Evolutionary conservation across 2,888 invertebrate genomes (phyloP), one percentile per base, ranked within the genome.

Genomic region (Drosophila paramelanica): DNA sequence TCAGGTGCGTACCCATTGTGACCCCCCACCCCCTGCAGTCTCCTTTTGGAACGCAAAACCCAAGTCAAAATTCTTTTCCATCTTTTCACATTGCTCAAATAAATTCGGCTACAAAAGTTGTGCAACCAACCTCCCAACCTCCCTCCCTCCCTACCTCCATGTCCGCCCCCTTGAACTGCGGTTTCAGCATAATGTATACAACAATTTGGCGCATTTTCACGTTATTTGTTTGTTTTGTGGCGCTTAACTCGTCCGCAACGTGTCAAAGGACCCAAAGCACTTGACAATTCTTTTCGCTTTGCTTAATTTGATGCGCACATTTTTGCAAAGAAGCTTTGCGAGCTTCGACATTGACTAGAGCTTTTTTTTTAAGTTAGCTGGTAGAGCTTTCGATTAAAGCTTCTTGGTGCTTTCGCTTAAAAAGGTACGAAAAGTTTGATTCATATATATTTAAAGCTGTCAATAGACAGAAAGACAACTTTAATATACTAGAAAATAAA

Each of bases 191-290:
- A 82, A 88, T 88, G 80, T 72, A 86, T 77, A 81, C 87, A 74
- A 71, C 61, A 79, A 84, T 84, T 89, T 89, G 79, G 79, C 76
- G 88, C 86, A 87, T 88, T 84, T 84, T 84, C 85, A 89, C 83
- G 83, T 87, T 73, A 73, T 87, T 88, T 74, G 71, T 88, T 88
- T 88, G 71, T 72, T 74, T 73, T 73, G 49, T 4, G 11, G 10
- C 33, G 33, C 33, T 33, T 33, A 11, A 31, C 8, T 31, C 31
- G 8, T 8, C 31, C 31, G 31, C 31, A 31, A 31, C 31, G 31
- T 31, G 31, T 31, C 31, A 31, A 31, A 31, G 33, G 11, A 33
- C 33, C 33, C 33, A 65, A 67, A 68, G 50, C 86, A 81, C 81
- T 81, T 86, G 83, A 86, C 86, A 83, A 73, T 38, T 61, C 60